Evolutionary conservation across 2,888 invertebrate genomes (phyloP).

Genomic region (Heliconius ismenius): DNA sequence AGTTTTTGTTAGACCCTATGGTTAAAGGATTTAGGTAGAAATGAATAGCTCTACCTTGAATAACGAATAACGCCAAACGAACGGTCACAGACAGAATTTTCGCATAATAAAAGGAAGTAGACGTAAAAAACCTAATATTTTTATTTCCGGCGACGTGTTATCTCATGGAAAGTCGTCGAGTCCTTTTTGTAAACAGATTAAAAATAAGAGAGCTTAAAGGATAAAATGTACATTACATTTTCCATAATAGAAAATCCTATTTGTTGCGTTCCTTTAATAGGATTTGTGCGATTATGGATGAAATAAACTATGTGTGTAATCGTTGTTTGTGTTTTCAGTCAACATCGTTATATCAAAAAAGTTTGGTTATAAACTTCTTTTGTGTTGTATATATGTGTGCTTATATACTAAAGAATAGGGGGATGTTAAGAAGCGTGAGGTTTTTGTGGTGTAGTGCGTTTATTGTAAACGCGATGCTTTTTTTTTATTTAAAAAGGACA

Average conservation of each 20-base stretch:
- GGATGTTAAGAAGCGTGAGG: too few relatives aligned
- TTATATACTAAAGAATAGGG: too few relatives aligned
- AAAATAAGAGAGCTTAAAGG: conserved; percentile 25
- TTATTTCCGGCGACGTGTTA: conserved; percentile 17
- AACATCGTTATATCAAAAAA: conserved; percentile 9
- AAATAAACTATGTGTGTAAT: conserved; percentile 16
- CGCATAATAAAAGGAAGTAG: not conserved
- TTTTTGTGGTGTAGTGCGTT: too few relatives aligned
- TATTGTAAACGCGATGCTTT: too few relatives aligned
- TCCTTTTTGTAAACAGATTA: conserved; percentile 24
- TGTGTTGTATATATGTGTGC: not conserved
- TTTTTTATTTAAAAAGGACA: too few relatives aligned
- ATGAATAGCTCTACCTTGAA: conserved; percentile 5
- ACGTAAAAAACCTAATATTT: not conserved
- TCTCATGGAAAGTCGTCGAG: not conserved
- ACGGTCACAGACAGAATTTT: conserved; percentile 1
- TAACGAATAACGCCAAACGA: not conserved
- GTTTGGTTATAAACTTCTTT: conserved; percentile 1
- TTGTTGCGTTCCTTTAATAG: conserved; percentile 26
- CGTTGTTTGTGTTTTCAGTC: conserved; percentile 5
- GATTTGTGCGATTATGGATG: conserved; percentile 23
- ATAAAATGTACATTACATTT: conserved; percentile 26
- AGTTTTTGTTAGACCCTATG: not conserved
- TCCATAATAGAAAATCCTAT: conserved; percentile 28
- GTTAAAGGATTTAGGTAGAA: not conserved